A percentile compares a stretch with the other conserved stretches of the same genome.
Conservation (phyloP, 2,888 invertebrate genomes). For the Opisthograptis luteolata region DNA sequence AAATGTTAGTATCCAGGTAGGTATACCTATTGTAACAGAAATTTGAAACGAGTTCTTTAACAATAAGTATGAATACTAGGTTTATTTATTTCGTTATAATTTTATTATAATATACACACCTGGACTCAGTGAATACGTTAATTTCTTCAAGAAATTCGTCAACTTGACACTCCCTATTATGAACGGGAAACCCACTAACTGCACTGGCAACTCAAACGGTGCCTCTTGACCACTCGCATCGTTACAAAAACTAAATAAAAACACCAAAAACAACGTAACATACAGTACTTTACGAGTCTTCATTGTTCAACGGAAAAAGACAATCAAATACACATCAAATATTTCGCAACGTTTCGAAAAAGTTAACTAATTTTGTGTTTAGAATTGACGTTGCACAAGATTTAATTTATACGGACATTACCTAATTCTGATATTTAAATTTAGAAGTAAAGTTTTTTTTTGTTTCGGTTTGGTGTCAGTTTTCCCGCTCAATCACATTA, state of each 20-base stretch:
- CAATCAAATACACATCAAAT: constrained; percentile 12
- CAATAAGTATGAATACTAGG: no score
- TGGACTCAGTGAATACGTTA: constrained; percentile 92
- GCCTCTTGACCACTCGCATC: constrained; percentile 67
- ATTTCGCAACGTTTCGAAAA: constrained; percentile 16
- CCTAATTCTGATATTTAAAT: not conserved
- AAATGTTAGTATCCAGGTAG: no score
- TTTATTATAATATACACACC: constrained; percentile 79
- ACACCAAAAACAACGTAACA: constrained; percentile 29
- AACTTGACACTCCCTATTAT: constrained; percentile 91
- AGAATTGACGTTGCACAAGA: constrained; percentile 11
- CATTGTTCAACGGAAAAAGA: constrained; percentile 26
- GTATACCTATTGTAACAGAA: no score
- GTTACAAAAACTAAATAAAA: constrained; percentile 33
- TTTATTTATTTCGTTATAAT: no score
- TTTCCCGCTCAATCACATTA: constrained; percentile 14
- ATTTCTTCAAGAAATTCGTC: constrained; percentile 92
- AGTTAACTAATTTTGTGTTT: constrained; percentile 23
- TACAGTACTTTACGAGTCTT: constrained; percentile 21
- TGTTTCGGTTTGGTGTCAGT: constrained; percentile 9
- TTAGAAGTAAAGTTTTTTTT: not conserved
- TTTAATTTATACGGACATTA: not conserved
- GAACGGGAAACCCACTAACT: constrained; percentile 92
- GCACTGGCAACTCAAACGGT: constrained; percentile 91
- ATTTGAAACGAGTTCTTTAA: no score